A percentile compares a stretch with the other conserved stretches of the same genome.
phyloP scores from a whole-genome alignment of 2,113 vertebrate genomes.

The Cricetomys ansorgei region DNA sequence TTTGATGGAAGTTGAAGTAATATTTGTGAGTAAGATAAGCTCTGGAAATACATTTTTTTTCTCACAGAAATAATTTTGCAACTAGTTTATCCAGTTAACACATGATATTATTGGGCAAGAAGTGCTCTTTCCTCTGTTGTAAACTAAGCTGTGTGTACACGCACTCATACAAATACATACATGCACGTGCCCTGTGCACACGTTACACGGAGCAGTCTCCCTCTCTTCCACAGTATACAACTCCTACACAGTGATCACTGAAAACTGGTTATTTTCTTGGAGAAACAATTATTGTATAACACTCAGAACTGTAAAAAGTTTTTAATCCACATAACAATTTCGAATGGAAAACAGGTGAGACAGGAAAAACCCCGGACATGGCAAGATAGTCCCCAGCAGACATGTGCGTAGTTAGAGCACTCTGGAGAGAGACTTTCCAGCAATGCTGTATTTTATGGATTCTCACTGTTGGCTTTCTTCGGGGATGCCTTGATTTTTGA shows the following conservation, averaged over 20 bases:
- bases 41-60: background rate
- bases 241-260: background rate
- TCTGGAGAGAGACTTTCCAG: background rate
- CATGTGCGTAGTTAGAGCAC: background rate
- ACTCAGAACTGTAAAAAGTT: background rate
- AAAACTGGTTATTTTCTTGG: background rate
- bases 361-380: background rate
- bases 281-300: background rate
- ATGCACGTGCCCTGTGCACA: background rate
- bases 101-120: background rate
- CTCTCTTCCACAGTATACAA: background rate
- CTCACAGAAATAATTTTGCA: conserved; percentile 32
- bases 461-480: background rate
- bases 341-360: conserved; percentile 2
- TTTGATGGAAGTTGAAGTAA: background rate
- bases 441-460: background rate
- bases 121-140: conserved; percentile 9
- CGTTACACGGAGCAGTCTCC: background rate
- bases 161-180: background rate
- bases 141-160: background rate
- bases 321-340: background rate
- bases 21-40: background rate
- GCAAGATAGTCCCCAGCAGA: background rate
- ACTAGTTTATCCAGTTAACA: background rate
- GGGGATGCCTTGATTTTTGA: background rate